Evolutionary conservation across 2,113 vertebrate species (phyloP).

Genomic region (Chrysochloris asiatica): DNA sequence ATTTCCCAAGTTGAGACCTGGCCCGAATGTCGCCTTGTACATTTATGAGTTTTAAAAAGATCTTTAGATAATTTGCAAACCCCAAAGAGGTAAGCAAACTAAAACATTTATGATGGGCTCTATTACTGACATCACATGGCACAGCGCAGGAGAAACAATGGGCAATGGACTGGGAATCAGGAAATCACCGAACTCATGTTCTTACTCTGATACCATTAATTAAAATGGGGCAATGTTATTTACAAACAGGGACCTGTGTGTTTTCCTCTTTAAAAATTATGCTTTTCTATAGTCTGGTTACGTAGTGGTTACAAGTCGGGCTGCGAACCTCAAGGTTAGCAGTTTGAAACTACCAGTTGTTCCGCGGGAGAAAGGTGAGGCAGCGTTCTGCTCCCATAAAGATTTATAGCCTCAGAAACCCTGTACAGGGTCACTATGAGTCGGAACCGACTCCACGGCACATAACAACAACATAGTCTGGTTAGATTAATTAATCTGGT

Average conservation of each 20-base stretch:
- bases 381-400: no score
- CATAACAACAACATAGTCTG: neutral
- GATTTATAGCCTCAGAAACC: no score
- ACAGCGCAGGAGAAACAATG: neutral
- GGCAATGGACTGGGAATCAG: neutral
- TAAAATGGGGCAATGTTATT: conserved; percentile 13
- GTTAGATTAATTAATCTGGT: neutral
- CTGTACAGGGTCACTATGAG: no score
- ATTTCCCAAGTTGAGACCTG: conserved; percentile 39
- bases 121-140: neutral
- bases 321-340: no score
- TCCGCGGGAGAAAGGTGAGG: no score
- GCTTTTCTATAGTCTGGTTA: conserved; percentile 44
- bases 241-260: neutral
- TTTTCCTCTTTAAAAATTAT: conserved; percentile 7
- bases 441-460: no score
- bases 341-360: no score
- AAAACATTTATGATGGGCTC: neutral
- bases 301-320: no score
- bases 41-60: conserved; percentile 11
- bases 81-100: neutral
- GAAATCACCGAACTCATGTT: neutral
- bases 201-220: conserved; percentile 30
- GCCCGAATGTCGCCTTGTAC: neutral
- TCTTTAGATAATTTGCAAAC: neutral